Conservation (phyloP, 2,888 invertebrate genomes). For the Aradus depressus region DNA sequence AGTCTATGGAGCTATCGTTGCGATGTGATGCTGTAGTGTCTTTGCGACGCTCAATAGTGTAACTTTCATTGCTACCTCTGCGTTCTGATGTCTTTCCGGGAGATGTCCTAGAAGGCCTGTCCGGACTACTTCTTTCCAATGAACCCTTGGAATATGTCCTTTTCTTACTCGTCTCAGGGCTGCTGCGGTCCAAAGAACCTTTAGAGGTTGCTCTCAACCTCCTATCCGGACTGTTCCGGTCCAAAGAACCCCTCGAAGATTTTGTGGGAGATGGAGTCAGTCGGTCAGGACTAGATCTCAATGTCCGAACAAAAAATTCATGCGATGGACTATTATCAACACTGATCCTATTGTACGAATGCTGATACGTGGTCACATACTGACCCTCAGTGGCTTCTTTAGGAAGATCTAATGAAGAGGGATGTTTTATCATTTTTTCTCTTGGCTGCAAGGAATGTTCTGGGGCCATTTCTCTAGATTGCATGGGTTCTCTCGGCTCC, state of each 20-base stretch:
- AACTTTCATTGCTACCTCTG: slow-evolving; percentile 28
- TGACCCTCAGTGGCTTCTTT: slow-evolving; percentile 34
- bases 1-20: too few relatives aligned
- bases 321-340: slow-evolving; percentile 60
- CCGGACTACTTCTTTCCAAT: slow-evolving; percentile 35
- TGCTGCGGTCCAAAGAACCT: slow-evolving; percentile 34
- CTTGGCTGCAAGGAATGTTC: slow-evolving; percentile 15
- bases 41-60: slow-evolving; percentile 26
- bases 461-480: not conserved
- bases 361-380: slow-evolving; percentile 50
- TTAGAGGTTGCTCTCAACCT: slow-evolving; percentile 26
- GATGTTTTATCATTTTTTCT: slow-evolving; percentile 24
- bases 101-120: slow-evolving; percentile 27
- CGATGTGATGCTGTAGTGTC: not conserved
- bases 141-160: slow-evolving; percentile 27
- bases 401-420: slow-evolving; percentile 26
- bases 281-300: slow-evolving; percentile 49
- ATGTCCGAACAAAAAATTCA: slow-evolving; percentile 61
- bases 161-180: slow-evolving; percentile 29
- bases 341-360: slow-evolving; percentile 46
- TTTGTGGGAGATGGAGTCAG: slow-evolving; percentile 35
- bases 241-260: slow-evolving; percentile 29
- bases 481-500: not conserved
- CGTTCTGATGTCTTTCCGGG: slow-evolving; percentile 25
- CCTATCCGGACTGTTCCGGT: slow-evolving; percentile 35